A percentile compares a stretch with the other conserved stretches of the same genome.
Evolutionary conservation across 1,140 invertebrate species (phyloP).

Genomic region (Ceratosolen solmsi): DNA sequence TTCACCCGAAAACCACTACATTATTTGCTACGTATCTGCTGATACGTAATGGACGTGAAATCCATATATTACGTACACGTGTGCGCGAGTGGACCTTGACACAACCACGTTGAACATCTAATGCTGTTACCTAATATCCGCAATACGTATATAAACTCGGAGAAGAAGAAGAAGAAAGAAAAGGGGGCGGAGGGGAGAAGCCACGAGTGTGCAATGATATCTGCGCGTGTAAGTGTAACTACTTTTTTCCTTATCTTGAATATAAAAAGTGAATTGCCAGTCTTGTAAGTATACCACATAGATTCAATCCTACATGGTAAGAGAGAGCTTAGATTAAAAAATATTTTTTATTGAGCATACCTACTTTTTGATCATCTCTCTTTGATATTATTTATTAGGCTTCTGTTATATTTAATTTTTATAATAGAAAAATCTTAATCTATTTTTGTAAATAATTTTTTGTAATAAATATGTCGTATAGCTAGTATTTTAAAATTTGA

Average conservation of each 20-base stretch:
- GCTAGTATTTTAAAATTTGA: no score
- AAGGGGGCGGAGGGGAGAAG: slow-evolving; percentile 21
- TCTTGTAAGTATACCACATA: background rate
- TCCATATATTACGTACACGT: background rate
- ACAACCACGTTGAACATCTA: background rate
- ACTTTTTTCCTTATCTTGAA: background rate
- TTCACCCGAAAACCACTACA: background rate
- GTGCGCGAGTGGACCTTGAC: slow-evolving; percentile 27
- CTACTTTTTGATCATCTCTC: no score
- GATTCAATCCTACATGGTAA: background rate
- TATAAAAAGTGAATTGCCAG: background rate
- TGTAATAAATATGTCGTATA: no score
- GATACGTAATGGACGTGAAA: slow-evolving; percentile 18
- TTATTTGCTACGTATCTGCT: background rate
- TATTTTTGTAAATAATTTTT: no score
- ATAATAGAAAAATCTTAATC: no score
- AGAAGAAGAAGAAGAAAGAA: slow-evolving; percentile 20
- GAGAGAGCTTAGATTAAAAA: background rate
- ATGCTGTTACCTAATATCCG: slow-evolving; percentile 42
- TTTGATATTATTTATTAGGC: no score
- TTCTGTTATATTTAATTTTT: no score
- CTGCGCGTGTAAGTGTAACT: background rate
- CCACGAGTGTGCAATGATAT: slow-evolving; percentile 1
- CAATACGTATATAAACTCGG: slow-evolving; percentile 2
- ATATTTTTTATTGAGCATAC: no score